These are phyloP conservation scores for Gobiocypris rarus DNA, from an alignment of 2,113 vertebrate genomes.

Conservation along the genomic window DNA sequence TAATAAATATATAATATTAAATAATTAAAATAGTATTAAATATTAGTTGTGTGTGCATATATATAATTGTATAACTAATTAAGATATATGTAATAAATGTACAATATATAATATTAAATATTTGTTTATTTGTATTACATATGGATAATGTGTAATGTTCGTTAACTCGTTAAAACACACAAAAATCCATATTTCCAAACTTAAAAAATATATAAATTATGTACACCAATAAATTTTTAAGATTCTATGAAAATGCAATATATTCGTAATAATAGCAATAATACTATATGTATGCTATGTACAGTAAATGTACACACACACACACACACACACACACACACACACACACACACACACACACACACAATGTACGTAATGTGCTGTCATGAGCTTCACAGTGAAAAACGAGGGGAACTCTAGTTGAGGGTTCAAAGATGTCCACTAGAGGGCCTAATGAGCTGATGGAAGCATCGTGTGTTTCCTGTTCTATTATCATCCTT, in stretches of 20 bases:
- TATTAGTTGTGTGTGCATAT: no score
- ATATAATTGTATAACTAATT: neutral
- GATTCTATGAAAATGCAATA: neutral
- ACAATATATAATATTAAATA: neutral
- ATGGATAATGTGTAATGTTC: neutral
- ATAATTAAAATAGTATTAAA: no score
- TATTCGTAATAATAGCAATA: no score
- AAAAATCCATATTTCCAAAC: neutral
- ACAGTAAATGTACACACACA: no score
- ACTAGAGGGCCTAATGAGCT: conserved; percentile 56
- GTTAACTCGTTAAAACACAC: neutral
- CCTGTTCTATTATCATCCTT: neutral
- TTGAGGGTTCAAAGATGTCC: conserved; percentile 32
- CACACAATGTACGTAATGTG: neutral
- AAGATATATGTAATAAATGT: neutral
- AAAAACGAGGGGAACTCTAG: neutral
- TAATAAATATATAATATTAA: no score
- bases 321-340: no score
- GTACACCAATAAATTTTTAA: neutral
- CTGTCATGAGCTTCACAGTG: neutral
- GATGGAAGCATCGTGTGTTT: conserved; percentile 4
- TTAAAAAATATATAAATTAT: neutral
- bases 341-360: no score
- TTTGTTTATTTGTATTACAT: no score
- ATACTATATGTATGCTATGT: neutral